Base-by-base conservation (phyloP, 2,888 invertebrate species). In the Rhingia campestris region DNA sequence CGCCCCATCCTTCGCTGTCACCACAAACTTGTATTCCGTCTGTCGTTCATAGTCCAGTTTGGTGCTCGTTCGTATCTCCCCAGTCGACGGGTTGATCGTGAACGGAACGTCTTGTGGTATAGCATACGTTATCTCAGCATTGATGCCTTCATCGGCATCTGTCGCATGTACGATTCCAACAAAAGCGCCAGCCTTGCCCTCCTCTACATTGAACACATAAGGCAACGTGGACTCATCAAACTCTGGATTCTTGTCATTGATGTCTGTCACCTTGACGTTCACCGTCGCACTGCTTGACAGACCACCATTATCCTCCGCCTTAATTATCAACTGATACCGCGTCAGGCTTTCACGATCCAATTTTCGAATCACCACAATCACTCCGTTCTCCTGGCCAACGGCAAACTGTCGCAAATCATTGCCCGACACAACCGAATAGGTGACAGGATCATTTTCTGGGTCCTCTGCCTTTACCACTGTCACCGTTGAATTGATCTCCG, bases 161-260 rank as follows among this genome's bases (percentile, higher is more conserved):
- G 94, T 95, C 0, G 97, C 97, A 90, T 96, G 95, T 0, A 97
- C 96, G 80, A 94, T 94, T 2, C 97, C 97, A 0, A 97, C 95
- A 12, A 93, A 91, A 33, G 93, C 93, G 35, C 92, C 92, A 0
- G 92, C 88, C 4, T 92, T 89, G 54, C 94, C 96, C 92, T 97
- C 97, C 89, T 95, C 95, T 0, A 97, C 95, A n/a, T 93, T 92
- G 90, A 97, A 97, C 47, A 94, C 92, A 88, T 97, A 97, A 0
- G 96, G 96, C 86, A 95, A 93, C 22, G 93, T 94, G 0, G 89
- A 89, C 66, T 94, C 93, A n/a, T 96, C 94, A 88, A 97, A 98
- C 88, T 96, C 96, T 0, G 97, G 97, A 90, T 97, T 97, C 88
- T 97, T 97, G 89, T 98, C 97, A 89, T 97, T 97, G 82, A 97